Evolutionary conservation across 2,888 invertebrate species (phyloP).

Genomic region (Seira ritae): DNA sequence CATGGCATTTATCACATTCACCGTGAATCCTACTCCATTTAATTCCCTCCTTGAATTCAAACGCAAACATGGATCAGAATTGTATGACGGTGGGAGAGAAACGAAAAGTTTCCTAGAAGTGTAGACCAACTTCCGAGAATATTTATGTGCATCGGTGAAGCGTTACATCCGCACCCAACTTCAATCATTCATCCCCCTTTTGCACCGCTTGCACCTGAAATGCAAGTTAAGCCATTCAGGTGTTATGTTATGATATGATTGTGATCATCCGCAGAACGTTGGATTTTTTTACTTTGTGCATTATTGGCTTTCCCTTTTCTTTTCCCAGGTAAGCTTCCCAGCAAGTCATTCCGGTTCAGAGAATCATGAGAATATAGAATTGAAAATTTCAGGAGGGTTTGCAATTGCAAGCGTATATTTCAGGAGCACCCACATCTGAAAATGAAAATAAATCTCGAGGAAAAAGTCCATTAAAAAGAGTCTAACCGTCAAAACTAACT

Average conservation of each 20-base stretch:
- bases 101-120: constrained; percentile 44
- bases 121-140: constrained; percentile 51
- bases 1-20: constrained; percentile 42
- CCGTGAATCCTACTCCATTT: constrained; percentile 49
- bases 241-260: background rate
- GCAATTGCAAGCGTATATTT: background rate
- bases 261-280: background rate
- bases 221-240: background rate
- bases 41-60: background rate
- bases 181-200: constrained; percentile 51
- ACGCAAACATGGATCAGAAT: background rate
- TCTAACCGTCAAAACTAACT: background rate
- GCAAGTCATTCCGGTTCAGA: background rate
- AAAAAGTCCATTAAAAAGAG: background rate
- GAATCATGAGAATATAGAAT: background rate
- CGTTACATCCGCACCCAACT: constrained; percentile 65
- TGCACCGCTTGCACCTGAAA: no score
- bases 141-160: constrained; percentile 60
- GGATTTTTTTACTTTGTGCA: background rate
- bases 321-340: background rate
- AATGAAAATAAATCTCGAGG: background rate
- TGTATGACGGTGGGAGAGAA: background rate
- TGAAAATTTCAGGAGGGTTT: background rate
- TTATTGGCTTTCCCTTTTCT: background rate
- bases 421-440: background rate